Base-by-base conservation (phyloP, 2,888 invertebrate species). In the Eupeodes latifasciatus region DNA sequence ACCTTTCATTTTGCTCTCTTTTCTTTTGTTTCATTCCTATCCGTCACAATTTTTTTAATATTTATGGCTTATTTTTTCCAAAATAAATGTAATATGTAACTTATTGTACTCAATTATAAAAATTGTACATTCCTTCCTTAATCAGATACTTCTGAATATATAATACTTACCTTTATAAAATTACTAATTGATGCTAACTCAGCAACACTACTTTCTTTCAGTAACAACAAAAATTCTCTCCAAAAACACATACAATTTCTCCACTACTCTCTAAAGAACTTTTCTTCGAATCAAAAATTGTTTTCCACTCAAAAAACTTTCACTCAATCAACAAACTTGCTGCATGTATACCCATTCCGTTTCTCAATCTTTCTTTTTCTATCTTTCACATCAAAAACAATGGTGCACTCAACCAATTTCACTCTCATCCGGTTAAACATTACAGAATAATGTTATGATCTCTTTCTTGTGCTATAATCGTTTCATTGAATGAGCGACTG, bases 401-500 rank as follows among this genome's bases (percentile, higher is more conserved):
- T 83, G 76, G 76, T 87, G 85, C 85, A 85, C 75, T 81, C 85
- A 85, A 81, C 69, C 88, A 88, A 88, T 88, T 88, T 85, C 85
- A 88, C 85, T 85, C 88, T 88, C 85, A 88, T 85, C 88, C 88
- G 88, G 88, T 77, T 71, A 55, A 77, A 78, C 85, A 88, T 88
- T 88, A 85, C 85, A 74, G 59, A 81, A 81, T 88, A 85, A 88
- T 88, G 88, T 88, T 88, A 88, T 88, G 88, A 88, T 88, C 88
- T 88, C 88, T 88, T 88, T 88, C 88, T 71, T 88, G 81, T 62
- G 88, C 88, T 81, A 88, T 88, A 85, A 88, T 88, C 88, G 88
- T 88, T 88, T 85, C 85, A 85, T 85, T 88, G 88, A 88, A 88
- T 85, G 88, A 88, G 88, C 88, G 88, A 88, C 88, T 81, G 88